A percentile compares a stretch with the other conserved stretches of the same genome.
These are phyloP conservation scores for Falcaria lacertinaria DNA, from an alignment of 2,888 invertebrate species.

Conservation along the genomic window DNA sequence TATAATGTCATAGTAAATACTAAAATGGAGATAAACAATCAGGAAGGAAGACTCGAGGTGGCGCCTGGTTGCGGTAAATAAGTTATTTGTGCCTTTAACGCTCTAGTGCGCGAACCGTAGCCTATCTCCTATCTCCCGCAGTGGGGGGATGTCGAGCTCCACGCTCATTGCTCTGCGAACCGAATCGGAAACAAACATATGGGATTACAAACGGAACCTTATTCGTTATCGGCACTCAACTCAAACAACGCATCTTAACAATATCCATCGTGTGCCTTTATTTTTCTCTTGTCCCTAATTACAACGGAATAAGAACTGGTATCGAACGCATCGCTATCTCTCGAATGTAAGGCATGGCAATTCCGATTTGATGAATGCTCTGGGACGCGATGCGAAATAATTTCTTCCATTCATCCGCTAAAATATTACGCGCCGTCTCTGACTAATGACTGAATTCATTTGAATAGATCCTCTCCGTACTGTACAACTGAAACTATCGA, in stretches of 20 bases:
- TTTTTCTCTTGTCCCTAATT: constrained; percentile 3
- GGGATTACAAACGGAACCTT: constrained; percentile 16
- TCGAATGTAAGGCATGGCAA: constrained; percentile 10
- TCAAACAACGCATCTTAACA: constrained; percentile 15
- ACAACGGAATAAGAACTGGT: not conserved
- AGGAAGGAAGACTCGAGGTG: not conserved
- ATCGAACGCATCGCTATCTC: not conserved
- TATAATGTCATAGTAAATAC: too few relatives aligned
- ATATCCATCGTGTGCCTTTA: constrained; percentile 1
- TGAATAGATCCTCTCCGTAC: constrained; percentile 40
- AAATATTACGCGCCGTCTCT: constrained; percentile 53
- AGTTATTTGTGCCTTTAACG: constrained; percentile 6
- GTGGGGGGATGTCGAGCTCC: constrained; percentile 7
- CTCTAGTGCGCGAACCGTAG: constrained; percentile 11
- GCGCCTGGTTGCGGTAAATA: constrained; percentile 6
- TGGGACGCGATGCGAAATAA: constrained; percentile 46
- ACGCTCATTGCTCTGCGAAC: constrained; percentile 11
- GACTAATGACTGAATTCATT: constrained; percentile 61
- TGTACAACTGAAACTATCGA: constrained; percentile 23
- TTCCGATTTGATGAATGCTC: constrained; percentile 47
- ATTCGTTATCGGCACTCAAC: constrained; percentile 23
- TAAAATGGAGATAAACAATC: not conserved
- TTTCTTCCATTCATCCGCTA: constrained; percentile 62
- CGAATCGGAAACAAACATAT: constrained; percentile 24
- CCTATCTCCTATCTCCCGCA: constrained; percentile 1